Evolutionary conservation across 1,140 invertebrate genomes (phyloP), one percentile per base, ranked within the genome.

Genomic region (Tribolium madens): DNA sequence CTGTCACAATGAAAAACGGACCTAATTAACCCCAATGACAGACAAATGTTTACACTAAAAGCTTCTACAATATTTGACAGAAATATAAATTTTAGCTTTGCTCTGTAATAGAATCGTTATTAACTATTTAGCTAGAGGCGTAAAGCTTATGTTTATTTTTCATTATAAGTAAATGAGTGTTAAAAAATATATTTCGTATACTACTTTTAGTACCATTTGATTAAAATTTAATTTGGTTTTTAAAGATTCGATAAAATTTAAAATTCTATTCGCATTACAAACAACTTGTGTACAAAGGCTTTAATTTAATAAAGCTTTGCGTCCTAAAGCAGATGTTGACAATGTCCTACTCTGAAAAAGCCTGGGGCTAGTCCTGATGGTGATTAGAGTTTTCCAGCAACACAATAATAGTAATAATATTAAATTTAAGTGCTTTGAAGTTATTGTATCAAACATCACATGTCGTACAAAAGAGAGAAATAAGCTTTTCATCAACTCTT

Each of bases 251-350:
- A 42, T 42, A 42, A 42, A 42, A 42, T 57, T 57, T 7, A 21
- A 57, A 57, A 57, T 57, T 57, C 17, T 21, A 21, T 57, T 18
- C 52, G 52, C 14, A 57, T 21, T 21, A 57, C 52, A 57, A 21
- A 17, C 52, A 21, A 57, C 5, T 57, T 57, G 52, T 21, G 10
- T 57, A 21, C 52, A 57, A 57, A 57, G 52, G 52, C 14, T 57
- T 57, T 57, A 57, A 57, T 57, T 57, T 57, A 18, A 57, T 57
- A 57, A 57, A 57, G 52, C 52, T 57, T 57, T 57, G 6, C 17
- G 14, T 52, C 17, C 14, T 15, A 52, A 52, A 52, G 52, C 52
- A 57, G 52, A 1, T 57, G 52, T 57, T 57, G 52, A 57, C 52
- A 21, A n/a, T n/a, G 52, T 17, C 52, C 52, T 18, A n/a, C 10